Evolutionary conservation across 2,113 vertebrate species (phyloP), one percentile per base, ranked within the genome.

Genomic region (Vidua chalybeata): DNA sequence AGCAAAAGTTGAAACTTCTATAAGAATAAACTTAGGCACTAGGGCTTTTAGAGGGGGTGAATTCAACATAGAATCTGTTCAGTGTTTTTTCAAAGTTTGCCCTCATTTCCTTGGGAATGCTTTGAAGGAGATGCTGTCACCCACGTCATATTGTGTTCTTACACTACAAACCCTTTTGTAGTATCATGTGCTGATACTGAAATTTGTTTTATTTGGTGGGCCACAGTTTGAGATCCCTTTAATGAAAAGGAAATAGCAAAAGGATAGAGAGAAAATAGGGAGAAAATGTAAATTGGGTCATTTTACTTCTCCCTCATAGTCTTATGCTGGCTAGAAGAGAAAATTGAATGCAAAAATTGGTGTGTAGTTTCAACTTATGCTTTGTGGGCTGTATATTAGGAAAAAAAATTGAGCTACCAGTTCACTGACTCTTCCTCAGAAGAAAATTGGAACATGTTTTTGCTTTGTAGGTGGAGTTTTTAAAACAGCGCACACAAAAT

Each of bases 401-500:
- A 33, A 48, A 56, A 72, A 17, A 48, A 28, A 21, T 3, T 5
- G 46, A 92, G 13, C 48, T 67, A 48, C 46, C 31, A 63, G 20
- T 76, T 95, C 52, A 51, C 7, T 2, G 6, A 30, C 26, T 61
- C 48, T 75, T 81, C 15, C 21, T 7, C 21, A 21, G 26, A 11
- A 39, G 45, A 54, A 64, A 43, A 2, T 0, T 1, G 1, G 23
- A 41, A 18, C 49, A 39, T 35, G 13, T 33, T 86, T 90, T 13
- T 93, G 10, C 49, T 94, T 73, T 58, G 28, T 66, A 82, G 41
- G 13, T 69, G 30, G 18, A 24, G 22, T n/a, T 82, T 66, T 88
- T 24, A 39, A 80, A 83, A 39, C 24, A 15, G 14, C 0, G 0
- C 23, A 16, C 0, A 1, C 19, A 31, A 48, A 61, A 85, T 2